Evolutionary conservation across 2,113 vertebrate species (phyloP), one percentile per base, ranked within the genome.

Genomic region (Clarias gariepinus): DNA sequence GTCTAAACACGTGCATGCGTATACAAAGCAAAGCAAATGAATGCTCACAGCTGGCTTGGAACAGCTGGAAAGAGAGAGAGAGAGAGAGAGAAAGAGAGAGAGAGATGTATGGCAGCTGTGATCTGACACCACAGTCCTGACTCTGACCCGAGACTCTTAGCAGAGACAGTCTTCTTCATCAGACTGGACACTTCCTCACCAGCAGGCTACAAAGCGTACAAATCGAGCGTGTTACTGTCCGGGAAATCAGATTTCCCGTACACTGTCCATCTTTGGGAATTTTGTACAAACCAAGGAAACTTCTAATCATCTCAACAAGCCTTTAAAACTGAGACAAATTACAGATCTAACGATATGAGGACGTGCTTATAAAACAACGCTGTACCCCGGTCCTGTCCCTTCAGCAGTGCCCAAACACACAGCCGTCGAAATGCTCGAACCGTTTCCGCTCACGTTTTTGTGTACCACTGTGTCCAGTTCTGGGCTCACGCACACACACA

Each of bases 21-120:
- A 83, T 60, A 84, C 25, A 89, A 30, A 61, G 74, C 81, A 78
- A 57, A 81, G 80, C 6, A 58, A 82, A 64, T 30, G 80, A 64
- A 88, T 28, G 83, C 21, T 74, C 74, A 83, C 85, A 86, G 88
- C 85, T 81, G 71, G 88, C 55, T 36, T 77, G 55, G 23, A 66
- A 81, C 81, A 89, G 82, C 77, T 36, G 82, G 60, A 84, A 68
- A 87, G 69, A 33, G 36, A 80, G 82, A 36, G 28, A 79, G n/a
- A 81, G 52, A 83, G 68, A 87, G 80, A 81, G 66, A 84, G 60
- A 84, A 68, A 87, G 69, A 33, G 36, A 80, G 64, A 84, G 68
- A 74, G 68, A 73, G 64, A 85, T 73, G 68, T 52, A 86, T 41
- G 13, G 88, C 85, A 83, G 81, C 53, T 60, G 68, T 33, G 61